phyloP scores from a whole-genome alignment of 2,797 vertebrate genomes.

The Podarcis lilfordi region DNA sequence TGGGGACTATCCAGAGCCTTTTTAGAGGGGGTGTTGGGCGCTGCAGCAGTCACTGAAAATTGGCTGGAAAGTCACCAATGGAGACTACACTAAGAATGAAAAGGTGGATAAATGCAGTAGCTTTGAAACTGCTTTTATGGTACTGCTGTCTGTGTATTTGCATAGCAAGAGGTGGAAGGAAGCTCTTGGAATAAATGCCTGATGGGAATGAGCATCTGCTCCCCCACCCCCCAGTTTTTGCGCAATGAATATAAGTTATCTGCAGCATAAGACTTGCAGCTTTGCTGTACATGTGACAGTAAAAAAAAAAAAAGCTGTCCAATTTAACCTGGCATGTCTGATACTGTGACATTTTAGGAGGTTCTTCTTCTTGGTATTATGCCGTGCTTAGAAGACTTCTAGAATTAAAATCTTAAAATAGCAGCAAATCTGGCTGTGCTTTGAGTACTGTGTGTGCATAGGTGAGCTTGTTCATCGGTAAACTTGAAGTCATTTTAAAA shows the following conservation, averaged over 20 bases:
- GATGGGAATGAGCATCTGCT: not conserved
- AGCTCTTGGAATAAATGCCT: not conserved
- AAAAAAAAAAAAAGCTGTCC: not conserved
- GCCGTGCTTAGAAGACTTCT: not conserved
- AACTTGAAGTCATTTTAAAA: not conserved
- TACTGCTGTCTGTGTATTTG: not conserved
- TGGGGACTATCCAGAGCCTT: no score
- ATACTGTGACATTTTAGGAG: not conserved
- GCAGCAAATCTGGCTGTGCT: not conserved
- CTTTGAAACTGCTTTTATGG: not conserved
- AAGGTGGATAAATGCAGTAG: not conserved
- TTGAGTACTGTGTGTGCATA: not conserved
- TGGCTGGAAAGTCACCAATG: no score
- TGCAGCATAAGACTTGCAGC: not conserved
- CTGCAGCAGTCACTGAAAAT: no score
- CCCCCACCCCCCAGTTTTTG: not conserved
- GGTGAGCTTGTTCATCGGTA: not conserved
- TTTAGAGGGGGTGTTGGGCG: no score
- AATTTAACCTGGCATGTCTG: not conserved
- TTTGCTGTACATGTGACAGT: not conserved
- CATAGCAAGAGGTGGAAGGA: not conserved
- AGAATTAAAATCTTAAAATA: not conserved
- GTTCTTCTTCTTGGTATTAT: no score
- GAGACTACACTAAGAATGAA: not conserved
- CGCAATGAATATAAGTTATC: not conserved